These are phyloP conservation scores for Pteropus rufus DNA, from an alignment of 2,797 vertebrate genomes.

Conservation along the genomic window DNA sequence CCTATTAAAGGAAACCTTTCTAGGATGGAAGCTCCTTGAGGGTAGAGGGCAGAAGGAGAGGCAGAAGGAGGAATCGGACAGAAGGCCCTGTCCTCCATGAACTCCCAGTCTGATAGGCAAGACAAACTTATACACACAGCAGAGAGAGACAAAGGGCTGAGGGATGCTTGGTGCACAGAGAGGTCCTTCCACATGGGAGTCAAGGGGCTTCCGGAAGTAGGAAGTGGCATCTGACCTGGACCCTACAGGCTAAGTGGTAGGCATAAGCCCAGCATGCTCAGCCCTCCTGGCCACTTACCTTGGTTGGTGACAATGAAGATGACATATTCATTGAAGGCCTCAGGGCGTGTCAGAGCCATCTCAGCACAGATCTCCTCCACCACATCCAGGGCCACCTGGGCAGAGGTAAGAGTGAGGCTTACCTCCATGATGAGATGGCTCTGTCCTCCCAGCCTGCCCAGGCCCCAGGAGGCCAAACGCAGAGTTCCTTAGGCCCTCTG, in stretches of 20 bases:
- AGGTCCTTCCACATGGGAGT: not conserved
- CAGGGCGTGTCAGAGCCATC: slow-evolving; percentile 91
- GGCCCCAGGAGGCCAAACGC: rapidly evolving
- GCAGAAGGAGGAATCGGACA: not conserved
- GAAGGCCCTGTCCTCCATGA: not conserved
- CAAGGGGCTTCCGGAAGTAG: not conserved
- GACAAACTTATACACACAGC: not conserved
- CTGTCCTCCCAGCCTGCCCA: not conserved
- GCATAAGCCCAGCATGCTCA: not conserved
- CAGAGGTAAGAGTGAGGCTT: not conserved
- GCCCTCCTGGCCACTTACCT: slow-evolving; percentile 82
- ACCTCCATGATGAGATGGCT: no score
- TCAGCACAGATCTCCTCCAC: slow-evolving; percentile 95
- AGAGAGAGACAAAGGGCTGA: not conserved
- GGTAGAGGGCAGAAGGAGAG: not conserved
- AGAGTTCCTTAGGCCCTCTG: not conserved
- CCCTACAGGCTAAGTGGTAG: not conserved
- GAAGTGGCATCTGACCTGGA: not conserved
- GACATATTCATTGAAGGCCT: slow-evolving; percentile 93
- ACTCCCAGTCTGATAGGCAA: rapidly evolving
- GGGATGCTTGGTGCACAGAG: rapidly evolving
- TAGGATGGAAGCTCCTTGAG: not conserved
- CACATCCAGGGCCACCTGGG: slow-evolving; percentile 92
- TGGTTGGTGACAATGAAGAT: slow-evolving; percentile 92
- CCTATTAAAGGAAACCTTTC: not conserved